Evolutionary conservation across 2,888 invertebrate species (phyloP).

Genomic region (Thera britannica): DNA sequence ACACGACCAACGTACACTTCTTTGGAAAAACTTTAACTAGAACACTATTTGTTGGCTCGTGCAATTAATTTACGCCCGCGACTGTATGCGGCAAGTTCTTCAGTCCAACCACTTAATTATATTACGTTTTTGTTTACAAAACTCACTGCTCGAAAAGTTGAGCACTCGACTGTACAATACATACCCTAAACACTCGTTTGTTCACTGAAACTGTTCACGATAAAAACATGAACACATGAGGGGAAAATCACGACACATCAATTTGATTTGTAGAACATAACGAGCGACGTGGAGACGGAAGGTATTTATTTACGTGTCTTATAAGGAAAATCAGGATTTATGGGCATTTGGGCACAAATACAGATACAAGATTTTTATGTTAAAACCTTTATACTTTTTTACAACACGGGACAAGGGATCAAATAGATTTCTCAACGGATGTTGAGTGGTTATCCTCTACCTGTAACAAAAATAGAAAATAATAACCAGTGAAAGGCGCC

Average conservation of each 20-base stretch:
- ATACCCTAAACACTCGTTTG: conserved; percentile 9
- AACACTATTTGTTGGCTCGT: neutral
- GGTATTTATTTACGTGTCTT: conserved; percentile 1
- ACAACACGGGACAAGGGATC: no score
- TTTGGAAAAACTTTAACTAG: neutral
- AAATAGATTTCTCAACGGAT: no score
- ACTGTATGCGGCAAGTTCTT: neutral
- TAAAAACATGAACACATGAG: conserved; percentile 10
- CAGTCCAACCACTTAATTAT: conserved; percentile 49
- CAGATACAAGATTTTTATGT: no score
- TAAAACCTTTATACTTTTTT: no score
- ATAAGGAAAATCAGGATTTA: neutral
- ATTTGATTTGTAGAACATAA: neutral
- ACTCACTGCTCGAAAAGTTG: conserved; percentile 20
- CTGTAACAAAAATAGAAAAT: no score
- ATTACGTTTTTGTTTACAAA: conserved; percentile 29
- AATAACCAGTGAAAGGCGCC: no score
- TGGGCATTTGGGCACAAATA: neutral
- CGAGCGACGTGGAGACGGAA: neutral
- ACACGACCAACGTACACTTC: neutral
- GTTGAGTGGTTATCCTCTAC: no score
- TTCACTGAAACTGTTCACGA: conserved; percentile 20
- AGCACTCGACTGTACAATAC: conserved; percentile 20
- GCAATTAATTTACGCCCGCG: neutral
- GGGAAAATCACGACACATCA: conserved; percentile 12